Base-by-base conservation (phyloP, 2,888 invertebrate species). In the Trimorus sp. region DNA sequence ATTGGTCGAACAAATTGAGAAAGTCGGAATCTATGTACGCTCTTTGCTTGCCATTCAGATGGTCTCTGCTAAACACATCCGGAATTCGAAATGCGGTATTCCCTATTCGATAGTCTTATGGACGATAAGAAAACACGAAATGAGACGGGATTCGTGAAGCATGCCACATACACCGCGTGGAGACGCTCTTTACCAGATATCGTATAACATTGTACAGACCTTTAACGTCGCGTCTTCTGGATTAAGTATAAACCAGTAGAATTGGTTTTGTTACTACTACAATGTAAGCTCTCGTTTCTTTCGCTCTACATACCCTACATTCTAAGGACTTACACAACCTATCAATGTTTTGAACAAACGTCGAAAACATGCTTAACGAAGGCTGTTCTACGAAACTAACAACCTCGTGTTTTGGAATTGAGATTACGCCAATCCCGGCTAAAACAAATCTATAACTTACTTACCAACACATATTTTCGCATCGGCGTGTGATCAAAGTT, bases 11-110 rank as follows among this genome's bases (percentile, higher is more conserved):
- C 79, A 83, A 86, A 87, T 86, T 84, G 71, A 83, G 85, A 77
- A 81, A 81, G 76, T 62, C 82, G 83, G 83, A 83, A 74, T 53
- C 59, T 75, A 69, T 79, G 73, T 82, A 51, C 66, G 70, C 71
- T 78, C 75, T 79, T 84, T 86, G 84, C 88, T 89, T 85, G 86
- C 81, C 86, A 88, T 88, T 88, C 86, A 84, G 82, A 56, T 76
- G 83, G 85, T 88, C 83, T 75, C 80, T 80, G 84, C 79, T 82
- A 68, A 80, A 56, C 83, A 88, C 86, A 74, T 74, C 79, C 60
- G 83, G 88, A 88, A 89, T 89, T 84, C 84, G 71, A 85, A 88
- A 89, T 89, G 85, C 84, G 74, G 36, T 73, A 79, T 59, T 82
- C 82, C 78, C 79, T 60, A 73, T 82, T 83, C 62, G 76, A 78